Evolutionary conservation across 1,140 invertebrate species (phyloP).

Genomic region (Steinernema feltiae): DNA sequence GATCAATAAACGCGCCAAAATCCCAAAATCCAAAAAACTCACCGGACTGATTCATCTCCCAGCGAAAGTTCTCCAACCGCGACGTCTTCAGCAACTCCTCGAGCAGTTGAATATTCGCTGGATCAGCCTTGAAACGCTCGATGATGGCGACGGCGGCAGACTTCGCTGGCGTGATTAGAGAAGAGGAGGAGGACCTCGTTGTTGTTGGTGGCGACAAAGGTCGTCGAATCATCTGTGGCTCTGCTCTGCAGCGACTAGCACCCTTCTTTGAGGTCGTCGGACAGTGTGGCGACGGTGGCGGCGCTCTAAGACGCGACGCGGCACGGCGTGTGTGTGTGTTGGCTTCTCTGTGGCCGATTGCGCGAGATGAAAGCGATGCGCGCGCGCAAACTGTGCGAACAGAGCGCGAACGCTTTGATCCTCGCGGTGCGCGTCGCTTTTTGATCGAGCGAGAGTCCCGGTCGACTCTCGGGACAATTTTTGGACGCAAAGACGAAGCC

Average conservation of each 20-base stretch:
- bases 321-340: neutral
- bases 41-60: neutral
- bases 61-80: neutral
- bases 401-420: neutral
- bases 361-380: neutral
- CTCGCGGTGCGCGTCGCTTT: neutral
- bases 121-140: neutral
- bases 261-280: neutral
- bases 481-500: no score
- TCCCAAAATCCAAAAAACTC: neutral
- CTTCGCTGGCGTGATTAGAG: no score
- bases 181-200: no score
- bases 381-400: neutral
- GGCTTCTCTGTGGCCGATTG: neutral
- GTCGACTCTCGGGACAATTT: no score
- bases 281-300: no score
- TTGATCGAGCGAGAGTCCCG: no score
- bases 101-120: neutral
- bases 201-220: neutral
- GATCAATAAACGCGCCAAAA: neutral
- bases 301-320: no score
- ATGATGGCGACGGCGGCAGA: no score
- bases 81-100: neutral
- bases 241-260: neutral
- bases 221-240: neutral